Conservation (phyloP, 1,140 invertebrate genomes). For the Lethrus apterus region DNA sequence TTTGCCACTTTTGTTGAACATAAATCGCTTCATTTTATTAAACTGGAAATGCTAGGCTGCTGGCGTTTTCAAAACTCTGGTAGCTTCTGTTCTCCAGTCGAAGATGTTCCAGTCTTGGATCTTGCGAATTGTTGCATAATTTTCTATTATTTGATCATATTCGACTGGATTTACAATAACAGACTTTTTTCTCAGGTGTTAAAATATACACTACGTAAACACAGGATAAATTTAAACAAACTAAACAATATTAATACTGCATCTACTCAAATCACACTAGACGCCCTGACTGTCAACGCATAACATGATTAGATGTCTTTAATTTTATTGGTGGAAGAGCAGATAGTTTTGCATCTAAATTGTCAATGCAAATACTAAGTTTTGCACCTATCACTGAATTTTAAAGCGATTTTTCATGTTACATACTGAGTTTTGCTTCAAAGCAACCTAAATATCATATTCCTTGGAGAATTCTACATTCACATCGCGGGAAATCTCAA, state of each 20-base stretch:
- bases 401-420: constrained; percentile 1
- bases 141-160: constrained; percentile 23
- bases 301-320: neutral
- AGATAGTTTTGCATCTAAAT: constrained; percentile 5
- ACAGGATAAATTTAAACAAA: neutral
- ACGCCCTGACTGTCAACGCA: neutral
- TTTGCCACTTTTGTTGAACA: constrained; percentile 19
- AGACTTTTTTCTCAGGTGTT: constrained; percentile 12
- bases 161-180: constrained; percentile 22
- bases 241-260: neutral
- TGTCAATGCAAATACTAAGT: constrained; percentile 1
- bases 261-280: neutral
- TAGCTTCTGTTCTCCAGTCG: constrained; percentile 23
- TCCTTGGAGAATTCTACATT: constrained; percentile 1
- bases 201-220: neutral
- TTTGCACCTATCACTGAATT: constrained; percentile 2
- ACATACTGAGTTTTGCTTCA: neutral
- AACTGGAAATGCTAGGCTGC: constrained; percentile 27
- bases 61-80: constrained; percentile 17
- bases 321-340: constrained; percentile 1
- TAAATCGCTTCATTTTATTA: constrained; percentile 23
- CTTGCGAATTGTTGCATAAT: constrained; percentile 20
- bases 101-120: constrained; percentile 10
- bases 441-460: constrained; percentile 2
- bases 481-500: neutral